Evolutionary conservation across 1,140 invertebrate species (phyloP).

Genomic region (Hydropsyche tenuis): DNA sequence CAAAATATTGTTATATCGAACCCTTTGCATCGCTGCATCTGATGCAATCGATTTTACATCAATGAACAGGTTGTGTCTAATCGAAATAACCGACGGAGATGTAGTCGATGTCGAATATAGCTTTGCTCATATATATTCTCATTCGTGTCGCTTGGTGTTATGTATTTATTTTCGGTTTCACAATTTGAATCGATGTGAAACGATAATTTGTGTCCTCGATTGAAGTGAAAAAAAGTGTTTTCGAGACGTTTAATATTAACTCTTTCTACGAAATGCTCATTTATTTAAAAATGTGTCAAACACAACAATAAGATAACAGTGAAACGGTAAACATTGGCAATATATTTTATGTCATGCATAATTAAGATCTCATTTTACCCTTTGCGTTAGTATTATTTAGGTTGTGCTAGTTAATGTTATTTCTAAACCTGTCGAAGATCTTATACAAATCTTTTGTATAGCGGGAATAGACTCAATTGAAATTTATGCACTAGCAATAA

Average conservation of each 20-base stretch:
- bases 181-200: background rate
- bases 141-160: constrained; percentile 19
- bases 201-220: background rate
- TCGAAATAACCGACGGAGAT: background rate
- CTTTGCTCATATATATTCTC: constrained; percentile 11
- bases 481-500: no score
- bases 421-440: background rate
- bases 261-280: no score
- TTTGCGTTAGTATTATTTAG: constrained; percentile 20
- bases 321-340: no score
- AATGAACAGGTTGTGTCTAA: background rate
- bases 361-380: constrained; percentile 16
- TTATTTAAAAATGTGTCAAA: no score
- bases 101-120: background rate
- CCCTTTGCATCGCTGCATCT: no score
- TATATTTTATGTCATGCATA: background rate
- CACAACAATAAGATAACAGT: no score
- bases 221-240: no score
- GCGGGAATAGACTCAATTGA: no score
- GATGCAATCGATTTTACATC: constrained; percentile 1
- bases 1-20: no score
- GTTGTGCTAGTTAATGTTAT: constrained; percentile 12
- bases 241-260: no score
- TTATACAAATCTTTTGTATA: no score
- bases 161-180: background rate